phyloP scores from a whole-genome alignment of 2,888 invertebrate genomes.

The Lithophane semibrunnea region DNA sequence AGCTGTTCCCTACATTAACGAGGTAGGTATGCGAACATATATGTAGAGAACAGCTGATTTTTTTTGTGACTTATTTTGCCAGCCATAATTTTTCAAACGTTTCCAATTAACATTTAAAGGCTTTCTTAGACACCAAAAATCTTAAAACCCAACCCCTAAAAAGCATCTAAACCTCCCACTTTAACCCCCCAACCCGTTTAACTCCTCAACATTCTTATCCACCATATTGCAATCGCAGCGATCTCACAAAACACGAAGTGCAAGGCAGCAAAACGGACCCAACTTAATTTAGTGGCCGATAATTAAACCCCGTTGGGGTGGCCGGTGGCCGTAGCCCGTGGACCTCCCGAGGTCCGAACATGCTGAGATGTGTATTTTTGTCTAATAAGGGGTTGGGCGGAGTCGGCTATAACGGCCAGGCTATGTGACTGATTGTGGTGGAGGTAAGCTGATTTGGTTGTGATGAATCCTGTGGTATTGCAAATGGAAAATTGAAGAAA shows the following conservation, averaged over 20 bases:
- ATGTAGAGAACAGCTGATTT: too few relatives aligned
- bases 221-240: slow-evolving; percentile 64
- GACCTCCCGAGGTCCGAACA: slow-evolving; percentile 72
- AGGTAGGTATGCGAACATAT: too few relatives aligned
- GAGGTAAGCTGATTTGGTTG: slow-evolving; percentile 12
- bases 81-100: background rate
- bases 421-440: slow-evolving; percentile 41
- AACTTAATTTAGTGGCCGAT: slow-evolving; percentile 79
- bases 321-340: slow-evolving; percentile 59
- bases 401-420: slow-evolving; percentile 9
- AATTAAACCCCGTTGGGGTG: slow-evolving; percentile 73
- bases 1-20: too few relatives aligned
- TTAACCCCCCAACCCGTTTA: slow-evolving; percentile 29
- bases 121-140: background rate
- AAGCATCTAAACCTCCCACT: background rate
- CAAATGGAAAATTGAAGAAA: background rate
- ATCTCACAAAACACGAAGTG: slow-evolving; percentile 75
- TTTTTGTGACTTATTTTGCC: too few relatives aligned
- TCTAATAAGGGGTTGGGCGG: slow-evolving; percentile 73
- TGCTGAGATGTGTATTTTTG: slow-evolving; percentile 85
- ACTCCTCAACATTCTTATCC: slow-evolving; percentile 64
- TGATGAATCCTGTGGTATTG: background rate
- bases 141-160: background rate
- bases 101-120: background rate
- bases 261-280: slow-evolving; percentile 75